Base-by-base conservation (phyloP, 2,113 vertebrate genomes). In the Callaeas wilsoni region DNA sequence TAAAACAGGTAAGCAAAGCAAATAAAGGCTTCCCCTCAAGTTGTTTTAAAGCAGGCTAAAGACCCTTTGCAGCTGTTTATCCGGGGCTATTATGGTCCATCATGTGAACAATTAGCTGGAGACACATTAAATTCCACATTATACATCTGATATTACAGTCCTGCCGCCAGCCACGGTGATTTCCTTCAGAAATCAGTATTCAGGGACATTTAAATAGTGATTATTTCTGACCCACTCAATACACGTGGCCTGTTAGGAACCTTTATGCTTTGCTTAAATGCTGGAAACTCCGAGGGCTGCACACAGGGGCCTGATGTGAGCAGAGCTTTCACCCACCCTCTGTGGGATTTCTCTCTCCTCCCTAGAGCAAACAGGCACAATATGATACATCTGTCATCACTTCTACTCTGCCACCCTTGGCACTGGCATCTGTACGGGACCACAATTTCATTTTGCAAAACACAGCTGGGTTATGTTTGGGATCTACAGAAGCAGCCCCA, bases 181-280 rank as follows among this genome's bases (percentile, higher is more conserved):
- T 92, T 93, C 70, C 75, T 39, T 15, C 37, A 27, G 20, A 70
- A 94, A 79, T 81, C 80, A 70, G 67, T 22, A 65, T 29, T 83
- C 39, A n/a, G 68, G 59, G 83, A 59, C 75, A 35, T 74, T 44
- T 39, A 57, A 65, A 50, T 15, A 70, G 33, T 46, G 80, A 89
- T 84, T 92, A 68, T 67, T 94, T 67, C 79, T 95, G 86, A 91
- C 84, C 80, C 44, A 64, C 47, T 84, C 87, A n/a, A 26, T 49
- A 4, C 60, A 23, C 0, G 7, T 30, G 60, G 33, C 76, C 59
- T 62, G 67, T 11, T 82, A 93, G 77, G 81, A 90, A 41, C 73
- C 70, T 89, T 76, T n/a, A 3, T 13, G 44, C 22, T 87, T 57
- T 86, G 47, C 29, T 92, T 35, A 86, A 77, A 42, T 9, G 42